Conservation (phyloP, 2,888 invertebrate genomes). For the Macrosoma leucophasiata region DNA sequence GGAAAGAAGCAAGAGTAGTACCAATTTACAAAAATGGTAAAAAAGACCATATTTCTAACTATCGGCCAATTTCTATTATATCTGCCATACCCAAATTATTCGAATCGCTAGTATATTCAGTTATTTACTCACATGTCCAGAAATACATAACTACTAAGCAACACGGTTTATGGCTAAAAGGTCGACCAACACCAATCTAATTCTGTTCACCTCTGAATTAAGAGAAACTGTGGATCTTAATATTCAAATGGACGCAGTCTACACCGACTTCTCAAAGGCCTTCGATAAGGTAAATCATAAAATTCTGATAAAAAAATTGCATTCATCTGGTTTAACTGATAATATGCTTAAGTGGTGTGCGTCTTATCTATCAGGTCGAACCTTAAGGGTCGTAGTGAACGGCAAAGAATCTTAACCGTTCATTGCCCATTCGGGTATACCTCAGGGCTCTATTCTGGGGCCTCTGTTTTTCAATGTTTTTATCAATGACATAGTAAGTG, state of each 20-base stretch:
- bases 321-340: slow-evolving; percentile 17
- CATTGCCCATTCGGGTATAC: slow-evolving; percentile 19
- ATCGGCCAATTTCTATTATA: slow-evolving; percentile 16
- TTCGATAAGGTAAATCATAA: slow-evolving; percentile 16
- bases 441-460: slow-evolving; percentile 23
- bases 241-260: slow-evolving; percentile 17
- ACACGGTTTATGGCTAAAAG: slow-evolving; percentile 20
- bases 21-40: slow-evolving; percentile 11
- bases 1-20: slow-evolving; percentile 14
- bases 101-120: slow-evolving; percentile 13
- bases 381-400: slow-evolving; percentile 19
- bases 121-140: slow-evolving; percentile 14
- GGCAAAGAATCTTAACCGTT: slow-evolving; percentile 12
- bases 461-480: slow-evolving; percentile 20
- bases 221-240: slow-evolving; percentile 10
- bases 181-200: slow-evolving; percentile 18
- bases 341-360: slow-evolving; percentile 19
- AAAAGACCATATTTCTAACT: slow-evolving; percentile 7
- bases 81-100: slow-evolving; percentile 16
- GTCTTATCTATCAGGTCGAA: slow-evolving; percentile 20
- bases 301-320: not conserved
- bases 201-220: not conserved
- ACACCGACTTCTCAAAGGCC: slow-evolving; percentile 17
- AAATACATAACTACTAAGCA: slow-evolving; percentile 12
- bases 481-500: slow-evolving; percentile 21